phyloP scores from a whole-genome alignment of 2,113 vertebrate species.

The Monarcha castaneiventris region DNA sequence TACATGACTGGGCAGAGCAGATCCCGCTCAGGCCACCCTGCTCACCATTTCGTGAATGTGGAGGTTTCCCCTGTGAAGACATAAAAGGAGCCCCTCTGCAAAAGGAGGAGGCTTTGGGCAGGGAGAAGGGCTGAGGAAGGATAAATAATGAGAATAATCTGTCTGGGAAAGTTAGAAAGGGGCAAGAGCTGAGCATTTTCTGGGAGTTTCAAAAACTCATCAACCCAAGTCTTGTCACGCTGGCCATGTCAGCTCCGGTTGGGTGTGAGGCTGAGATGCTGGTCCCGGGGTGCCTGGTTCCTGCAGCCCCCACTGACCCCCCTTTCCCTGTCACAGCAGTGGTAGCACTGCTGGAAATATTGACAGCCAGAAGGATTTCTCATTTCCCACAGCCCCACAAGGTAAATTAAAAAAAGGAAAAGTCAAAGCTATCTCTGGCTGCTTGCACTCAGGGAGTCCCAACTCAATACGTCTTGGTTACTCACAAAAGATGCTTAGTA shows the following conservation, averaged over 20 bases:
- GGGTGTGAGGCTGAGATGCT: not conserved
- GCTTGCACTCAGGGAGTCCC: slow-evolving; percentile 70
- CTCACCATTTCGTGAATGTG: rapidly evolving
- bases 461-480: slow-evolving; percentile 76
- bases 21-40: not conserved
- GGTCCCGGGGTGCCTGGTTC: slow-evolving; percentile 25
- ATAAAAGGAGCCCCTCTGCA: not conserved
- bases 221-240: not conserved
- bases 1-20: not conserved
- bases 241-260: not conserved
- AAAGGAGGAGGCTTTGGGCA: not conserved
- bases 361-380: slow-evolving; percentile 76
- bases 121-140: not conserved
- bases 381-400: slow-evolving; percentile 72
- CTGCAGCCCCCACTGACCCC: not conserved
- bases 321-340: slow-evolving; percentile 25
- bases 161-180: not conserved
- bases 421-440: slow-evolving; percentile 79
- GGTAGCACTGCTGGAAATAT: slow-evolving; percentile 33
- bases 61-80: not conserved
- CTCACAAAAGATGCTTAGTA: slow-evolving; percentile 76
- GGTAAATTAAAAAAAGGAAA: slow-evolving; percentile 80
- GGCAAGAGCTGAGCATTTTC: not conserved
- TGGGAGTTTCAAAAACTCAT: not conserved
- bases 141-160: not conserved